Conservation (phyloP, 2,113 vertebrate genomes). For the Numida meleagris region DNA sequence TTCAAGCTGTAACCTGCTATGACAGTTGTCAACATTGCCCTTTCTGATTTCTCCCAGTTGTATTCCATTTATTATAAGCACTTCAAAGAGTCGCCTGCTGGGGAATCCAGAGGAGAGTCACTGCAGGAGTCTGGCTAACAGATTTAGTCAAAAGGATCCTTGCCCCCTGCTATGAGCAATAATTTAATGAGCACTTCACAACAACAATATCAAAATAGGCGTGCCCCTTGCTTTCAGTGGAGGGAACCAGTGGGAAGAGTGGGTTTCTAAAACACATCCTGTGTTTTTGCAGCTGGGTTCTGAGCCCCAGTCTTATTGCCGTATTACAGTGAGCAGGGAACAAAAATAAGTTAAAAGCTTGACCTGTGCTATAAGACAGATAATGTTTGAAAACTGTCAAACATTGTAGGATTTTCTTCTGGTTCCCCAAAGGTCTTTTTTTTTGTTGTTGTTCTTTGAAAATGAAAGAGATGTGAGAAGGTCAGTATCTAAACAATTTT, state of each 20-base stretch:
- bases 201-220: slow-evolving; percentile 63
- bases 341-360: not conserved
- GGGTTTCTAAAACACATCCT: slow-evolving; percentile 15
- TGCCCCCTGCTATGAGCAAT: slow-evolving; percentile 66
- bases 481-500: not conserved
- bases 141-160: slow-evolving; percentile 70
- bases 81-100: slow-evolving; percentile 75
- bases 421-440: not conserved
- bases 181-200: slow-evolving; percentile 73
- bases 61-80: slow-evolving; percentile 75
- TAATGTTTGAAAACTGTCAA: slow-evolving; percentile 27
- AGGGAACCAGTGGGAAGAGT: slow-evolving; percentile 21
- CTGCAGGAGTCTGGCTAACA: slow-evolving; percentile 72
- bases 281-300: slow-evolving; percentile 42
- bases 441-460: not conserved
- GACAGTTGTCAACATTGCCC: slow-evolving; percentile 76
- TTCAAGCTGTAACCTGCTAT: slow-evolving; percentile 69
- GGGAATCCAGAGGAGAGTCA: slow-evolving; percentile 64
- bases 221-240: slow-evolving; percentile 33
- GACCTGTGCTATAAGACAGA: not conserved
- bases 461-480: not conserved
- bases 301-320: not conserved
- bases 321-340: not conserved
- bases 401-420: not conserved
- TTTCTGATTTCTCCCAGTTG: slow-evolving; percentile 78